Base-by-base conservation (phyloP, 2,113 vertebrate species). In the Oriolus oriolus region DNA sequence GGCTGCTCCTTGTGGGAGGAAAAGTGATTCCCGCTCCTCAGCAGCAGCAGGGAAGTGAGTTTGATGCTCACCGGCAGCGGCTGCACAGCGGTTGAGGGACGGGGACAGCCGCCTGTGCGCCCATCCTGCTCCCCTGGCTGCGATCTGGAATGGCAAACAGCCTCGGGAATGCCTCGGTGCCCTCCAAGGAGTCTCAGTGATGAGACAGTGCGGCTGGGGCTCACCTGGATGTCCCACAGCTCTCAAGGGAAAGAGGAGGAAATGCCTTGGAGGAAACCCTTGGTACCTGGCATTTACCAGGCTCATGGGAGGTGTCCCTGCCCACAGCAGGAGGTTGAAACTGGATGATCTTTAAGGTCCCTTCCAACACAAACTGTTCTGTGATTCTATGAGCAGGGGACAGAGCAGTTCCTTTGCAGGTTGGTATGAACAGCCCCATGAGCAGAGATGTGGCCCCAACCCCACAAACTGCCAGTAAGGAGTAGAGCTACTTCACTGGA, bases 1-100 rank as follows among this genome's bases (percentile, higher is more conserved):
- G 2, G 27, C 10, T 30, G 33, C 66, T 68, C 59, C 61, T 11
- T 1, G 22, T 0, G 1, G 5, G 27, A 2, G 8, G 68, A 4
- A 3, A 17, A 15, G 2, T 0, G 17, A 1, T 56, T 31, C 33
- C 37, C 16, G 1, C 45, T n/a, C 37, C 1, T 14, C 69, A 4
- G 44, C 53, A 18, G 87, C 42, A 17, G 81, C 3, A 4, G 64
- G 31, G 45, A 50, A 6, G 26, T 0, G 30, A 60, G 73, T 21
- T 8, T 1, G 20, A 3, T 7, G 50, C 33, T 21, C 2, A 0
- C 27, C 4, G 5, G 49, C 5, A 23, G n/a, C 2, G 15, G 35
- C 41, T 16, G 56, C 26, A 5, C 41, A 3, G 52, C 18, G 30
- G 16, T 11, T 10, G 68, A 27, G 65, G 66, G 61, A 17, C 49